These are phyloP conservation scores for Aphelinus atriplicis DNA, from an alignment of 1,140 invertebrate genomes.

Conservation along the genomic window DNA sequence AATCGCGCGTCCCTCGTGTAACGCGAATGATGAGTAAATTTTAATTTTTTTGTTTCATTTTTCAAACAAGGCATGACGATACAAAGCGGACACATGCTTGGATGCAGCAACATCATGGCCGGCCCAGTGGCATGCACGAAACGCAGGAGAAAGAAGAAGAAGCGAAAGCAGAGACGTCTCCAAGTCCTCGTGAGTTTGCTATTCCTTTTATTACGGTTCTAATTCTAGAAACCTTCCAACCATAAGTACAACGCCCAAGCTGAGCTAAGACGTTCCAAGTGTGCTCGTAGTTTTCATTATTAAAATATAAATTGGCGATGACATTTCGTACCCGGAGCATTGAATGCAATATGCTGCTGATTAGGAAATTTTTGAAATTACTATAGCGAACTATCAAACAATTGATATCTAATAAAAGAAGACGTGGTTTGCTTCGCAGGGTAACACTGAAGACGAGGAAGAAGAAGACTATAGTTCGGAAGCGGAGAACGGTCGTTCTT, in stretches of 20 bases:
- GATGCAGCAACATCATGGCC: conserved; percentile 51
- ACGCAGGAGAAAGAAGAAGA: conserved; percentile 61
- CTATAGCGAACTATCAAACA: no score
- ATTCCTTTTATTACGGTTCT: no score
- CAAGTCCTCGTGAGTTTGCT: conserved; percentile 26
- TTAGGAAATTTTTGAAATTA: no score
- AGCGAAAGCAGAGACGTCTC: conserved; percentile 46
- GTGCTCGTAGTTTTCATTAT: no score
- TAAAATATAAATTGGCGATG: no score
- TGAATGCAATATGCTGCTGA: no score
- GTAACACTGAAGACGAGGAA: conserved; percentile 53
- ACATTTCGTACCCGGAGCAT: no score
- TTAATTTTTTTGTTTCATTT: conserved; percentile 28
- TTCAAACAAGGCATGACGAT: conserved; percentile 58
- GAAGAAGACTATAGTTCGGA: conserved; percentile 59
- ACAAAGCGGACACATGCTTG: conserved; percentile 59
- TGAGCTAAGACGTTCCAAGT: no score
- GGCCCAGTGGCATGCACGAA: conserved; percentile 51
- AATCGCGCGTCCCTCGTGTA: no score
- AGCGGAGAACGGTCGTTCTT: conserved; percentile 50
- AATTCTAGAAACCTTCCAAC: no score
- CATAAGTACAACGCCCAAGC: no score
- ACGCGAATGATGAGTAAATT: conserved; percentile 6
- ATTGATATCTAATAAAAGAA: no score
- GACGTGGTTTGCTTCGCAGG: conserved; percentile 16